Conservation (phyloP, 1,140 invertebrate species). For the Drosophila serrata region DNA sequence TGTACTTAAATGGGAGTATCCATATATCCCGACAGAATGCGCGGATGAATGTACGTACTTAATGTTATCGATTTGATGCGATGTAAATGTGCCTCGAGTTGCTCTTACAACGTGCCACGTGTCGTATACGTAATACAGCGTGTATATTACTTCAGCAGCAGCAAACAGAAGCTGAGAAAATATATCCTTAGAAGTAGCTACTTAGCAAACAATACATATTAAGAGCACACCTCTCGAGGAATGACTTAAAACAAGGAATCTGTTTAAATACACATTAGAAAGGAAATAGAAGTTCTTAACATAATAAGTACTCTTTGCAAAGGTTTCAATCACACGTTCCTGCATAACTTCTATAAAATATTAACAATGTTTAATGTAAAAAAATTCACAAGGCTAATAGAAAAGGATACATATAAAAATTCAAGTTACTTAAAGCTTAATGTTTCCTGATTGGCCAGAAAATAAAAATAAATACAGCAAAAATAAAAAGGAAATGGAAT, state of each 20-base stretch:
- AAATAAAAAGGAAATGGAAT: background rate
- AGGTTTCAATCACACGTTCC: background rate
- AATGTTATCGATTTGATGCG: conserved; percentile 5
- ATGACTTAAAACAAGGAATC: background rate
- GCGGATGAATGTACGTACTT: background rate
- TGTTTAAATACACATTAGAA: background rate
- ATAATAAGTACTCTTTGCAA: too few species aligned
- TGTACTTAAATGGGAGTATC: conserved; percentile 4
- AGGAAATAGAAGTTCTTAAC: background rate
- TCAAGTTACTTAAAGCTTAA: background rate
- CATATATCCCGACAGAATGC: conserved; percentile 1
- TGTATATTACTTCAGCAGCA: background rate
- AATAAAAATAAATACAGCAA: background rate
- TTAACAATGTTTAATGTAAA: too few species aligned
- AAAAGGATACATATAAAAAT: too few species aligned
- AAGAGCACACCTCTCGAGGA: background rate
- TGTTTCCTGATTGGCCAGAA: background rate
- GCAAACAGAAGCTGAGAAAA: background rate
- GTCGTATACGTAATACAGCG: conserved; percentile 42
- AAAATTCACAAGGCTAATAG: background rate
- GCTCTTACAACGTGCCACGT: conserved; percentile 30
- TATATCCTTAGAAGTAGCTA: conserved; percentile 2
- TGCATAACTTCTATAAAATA: too few species aligned
- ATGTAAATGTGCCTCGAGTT: conserved; percentile 6
- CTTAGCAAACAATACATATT: conserved; percentile 16